A percentile compares a stretch with the other conserved stretches of the same genome.
These are phyloP conservation scores for Chloropsis cyanopogon DNA, from an alignment of 2,113 vertebrate genomes.

Conservation along the genomic window DNA sequence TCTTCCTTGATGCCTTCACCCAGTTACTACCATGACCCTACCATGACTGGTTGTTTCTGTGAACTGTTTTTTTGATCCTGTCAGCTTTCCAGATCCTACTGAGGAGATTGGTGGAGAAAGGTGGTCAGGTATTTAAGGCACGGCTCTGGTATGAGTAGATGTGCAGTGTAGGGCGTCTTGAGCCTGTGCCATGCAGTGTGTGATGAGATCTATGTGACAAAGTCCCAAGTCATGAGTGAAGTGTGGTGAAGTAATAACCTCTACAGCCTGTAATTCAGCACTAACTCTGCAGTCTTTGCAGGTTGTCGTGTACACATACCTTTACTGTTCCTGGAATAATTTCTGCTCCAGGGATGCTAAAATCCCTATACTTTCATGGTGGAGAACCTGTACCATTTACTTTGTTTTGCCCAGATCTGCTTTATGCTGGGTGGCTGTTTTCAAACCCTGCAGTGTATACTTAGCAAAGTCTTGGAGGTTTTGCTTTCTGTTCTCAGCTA, in stretches of 20 bases:
- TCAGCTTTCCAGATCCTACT: not conserved
- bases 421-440: not conserved
- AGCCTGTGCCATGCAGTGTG: not conserved
- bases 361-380: not conserved
- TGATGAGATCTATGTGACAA: not conserved
- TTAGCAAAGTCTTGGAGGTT: not conserved
- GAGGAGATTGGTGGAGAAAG: not conserved
- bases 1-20: not conserved
- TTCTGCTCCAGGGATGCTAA: not conserved
- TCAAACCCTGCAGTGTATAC: not conserved
- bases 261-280: not conserved
- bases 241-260: not conserved
- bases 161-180: not conserved
- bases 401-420: not conserved
- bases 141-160: not conserved
- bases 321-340: not conserved
- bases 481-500: not conserved
- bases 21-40: not conserved
- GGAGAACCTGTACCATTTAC: not conserved
- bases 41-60: not conserved
- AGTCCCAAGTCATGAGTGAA: not conserved
- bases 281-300: not conserved
- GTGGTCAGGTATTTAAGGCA: not conserved
- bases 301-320: not conserved
- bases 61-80: not conserved